Evolutionary conservation across 2,797 vertebrate genomes (phyloP).

Genomic region (Molossus molossus): DNA sequence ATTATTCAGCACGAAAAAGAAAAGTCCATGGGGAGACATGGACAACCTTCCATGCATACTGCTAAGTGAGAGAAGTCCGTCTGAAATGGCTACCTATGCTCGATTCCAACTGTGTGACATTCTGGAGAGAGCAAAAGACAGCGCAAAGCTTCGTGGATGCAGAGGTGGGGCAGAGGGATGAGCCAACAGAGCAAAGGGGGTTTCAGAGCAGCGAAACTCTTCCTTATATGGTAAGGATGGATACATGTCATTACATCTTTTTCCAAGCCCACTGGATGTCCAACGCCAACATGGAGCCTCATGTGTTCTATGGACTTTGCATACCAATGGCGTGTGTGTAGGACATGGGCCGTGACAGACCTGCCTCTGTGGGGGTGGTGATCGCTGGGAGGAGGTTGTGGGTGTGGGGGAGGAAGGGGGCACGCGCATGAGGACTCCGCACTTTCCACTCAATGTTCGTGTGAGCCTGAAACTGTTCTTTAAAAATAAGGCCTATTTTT

Average conservation of each 20-base stretch:
- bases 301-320: not conserved
- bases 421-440: not conserved
- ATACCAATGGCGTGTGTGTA: not conserved
- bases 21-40: too few species aligned
- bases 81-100: too few species aligned
- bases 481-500: not conserved
- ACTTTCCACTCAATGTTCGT: not conserved
- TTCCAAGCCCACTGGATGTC: not conserved
- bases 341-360: not conserved
- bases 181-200: not conserved
- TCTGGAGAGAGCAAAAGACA: not conserved
- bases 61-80: too few species aligned
- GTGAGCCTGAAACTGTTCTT: not conserved
- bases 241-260: not conserved
- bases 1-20: too few species aligned
- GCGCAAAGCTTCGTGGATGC: not conserved
- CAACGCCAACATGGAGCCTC: not conserved
- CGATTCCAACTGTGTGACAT: too few species aligned
- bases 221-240: too few species aligned
- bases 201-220: not conserved
- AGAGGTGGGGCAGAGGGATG: not conserved
- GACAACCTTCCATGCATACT: too few species aligned
- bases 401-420: not conserved
- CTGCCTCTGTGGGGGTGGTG: not conserved
- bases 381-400: not conserved